A percentile compares a stretch with the other conserved stretches of the same genome.
phyloP scores from a whole-genome alignment of 2,113 vertebrate species.

The Orcinus orca region DNA sequence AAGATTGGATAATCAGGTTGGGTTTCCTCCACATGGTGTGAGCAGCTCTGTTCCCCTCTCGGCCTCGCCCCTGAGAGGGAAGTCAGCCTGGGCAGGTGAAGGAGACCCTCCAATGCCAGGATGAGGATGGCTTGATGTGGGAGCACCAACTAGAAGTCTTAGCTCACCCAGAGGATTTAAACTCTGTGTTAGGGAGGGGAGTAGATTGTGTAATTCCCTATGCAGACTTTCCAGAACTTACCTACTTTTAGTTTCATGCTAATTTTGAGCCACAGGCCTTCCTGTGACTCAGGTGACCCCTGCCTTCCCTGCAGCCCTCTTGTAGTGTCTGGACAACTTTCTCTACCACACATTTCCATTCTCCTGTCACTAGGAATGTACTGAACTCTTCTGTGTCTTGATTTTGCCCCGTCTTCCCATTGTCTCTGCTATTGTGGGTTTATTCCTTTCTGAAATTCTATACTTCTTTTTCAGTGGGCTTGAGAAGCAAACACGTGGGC shows the following conservation, averaged over 20 bases:
- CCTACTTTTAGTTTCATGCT: no score
- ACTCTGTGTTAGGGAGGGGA: background rate
- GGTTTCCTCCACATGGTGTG: no score
- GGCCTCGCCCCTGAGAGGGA: background rate
- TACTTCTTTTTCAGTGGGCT: background rate
- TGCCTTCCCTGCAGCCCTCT: background rate
- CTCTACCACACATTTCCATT: background rate
- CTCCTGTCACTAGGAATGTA: no score
- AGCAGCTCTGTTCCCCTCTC: background rate
- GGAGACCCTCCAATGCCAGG: background rate
- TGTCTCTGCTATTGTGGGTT: background rate
- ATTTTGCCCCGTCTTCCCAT: background rate
- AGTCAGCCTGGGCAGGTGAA: background rate
- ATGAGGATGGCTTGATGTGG: background rate
- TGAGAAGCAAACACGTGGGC: background rate
- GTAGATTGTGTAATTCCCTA: rapidly evolving
- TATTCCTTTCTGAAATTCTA: background rate
- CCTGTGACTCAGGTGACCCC: background rate
- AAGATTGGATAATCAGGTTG: background rate
- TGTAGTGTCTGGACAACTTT: background rate
- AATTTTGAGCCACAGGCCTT: background rate
- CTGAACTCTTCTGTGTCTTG: background rate
- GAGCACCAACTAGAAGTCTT: no score
- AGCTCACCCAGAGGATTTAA: background rate
- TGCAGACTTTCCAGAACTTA: background rate